A percentile compares a stretch with the other conserved stretches of the same genome.
phyloP scores from a whole-genome alignment of 2,113 vertebrate genomes.

The Nanorana parkeri region DNA sequence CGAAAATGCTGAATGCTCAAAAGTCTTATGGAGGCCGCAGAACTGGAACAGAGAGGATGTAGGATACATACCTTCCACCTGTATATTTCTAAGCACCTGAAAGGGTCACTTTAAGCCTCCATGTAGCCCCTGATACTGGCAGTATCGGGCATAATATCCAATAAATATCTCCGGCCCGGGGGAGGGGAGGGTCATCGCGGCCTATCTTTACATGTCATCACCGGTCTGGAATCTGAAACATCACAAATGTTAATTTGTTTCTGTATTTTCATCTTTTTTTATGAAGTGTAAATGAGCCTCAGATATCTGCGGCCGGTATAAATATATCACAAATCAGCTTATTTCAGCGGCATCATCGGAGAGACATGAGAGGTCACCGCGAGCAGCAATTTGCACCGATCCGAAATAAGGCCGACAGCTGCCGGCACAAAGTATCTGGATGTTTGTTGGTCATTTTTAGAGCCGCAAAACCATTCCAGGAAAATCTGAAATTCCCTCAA shows the following conservation, averaged over 20 bases:
- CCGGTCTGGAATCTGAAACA: neutral
- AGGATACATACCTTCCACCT: no score
- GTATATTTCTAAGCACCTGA: no score
- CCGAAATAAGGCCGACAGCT: neutral
- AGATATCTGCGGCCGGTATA: conserved; percentile 41
- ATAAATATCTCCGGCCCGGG: no score
- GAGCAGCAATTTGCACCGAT: no score
- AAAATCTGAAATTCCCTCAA: no score
- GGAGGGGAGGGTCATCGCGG: neutral
- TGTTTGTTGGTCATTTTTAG: neutral
- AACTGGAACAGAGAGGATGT: no score
- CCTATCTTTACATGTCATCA: neutral
- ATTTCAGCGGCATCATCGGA: neutral
- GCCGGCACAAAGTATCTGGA: neutral
- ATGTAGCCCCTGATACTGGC: no score
- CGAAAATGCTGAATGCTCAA: no score
- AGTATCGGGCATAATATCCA: no score
- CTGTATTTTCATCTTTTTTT: conserved; percentile 46
- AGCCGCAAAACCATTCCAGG: no score
- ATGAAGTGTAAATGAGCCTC: conserved; percentile 46
- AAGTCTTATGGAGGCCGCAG: no score
- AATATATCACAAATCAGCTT: conserved; percentile 15
- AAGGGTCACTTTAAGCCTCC: neutral
- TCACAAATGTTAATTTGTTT: conserved; percentile 51
- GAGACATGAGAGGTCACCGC: neutral